phyloP scores from a whole-genome alignment of 2,113 vertebrate genomes.

The Leucoraja erinaceus region DNA sequence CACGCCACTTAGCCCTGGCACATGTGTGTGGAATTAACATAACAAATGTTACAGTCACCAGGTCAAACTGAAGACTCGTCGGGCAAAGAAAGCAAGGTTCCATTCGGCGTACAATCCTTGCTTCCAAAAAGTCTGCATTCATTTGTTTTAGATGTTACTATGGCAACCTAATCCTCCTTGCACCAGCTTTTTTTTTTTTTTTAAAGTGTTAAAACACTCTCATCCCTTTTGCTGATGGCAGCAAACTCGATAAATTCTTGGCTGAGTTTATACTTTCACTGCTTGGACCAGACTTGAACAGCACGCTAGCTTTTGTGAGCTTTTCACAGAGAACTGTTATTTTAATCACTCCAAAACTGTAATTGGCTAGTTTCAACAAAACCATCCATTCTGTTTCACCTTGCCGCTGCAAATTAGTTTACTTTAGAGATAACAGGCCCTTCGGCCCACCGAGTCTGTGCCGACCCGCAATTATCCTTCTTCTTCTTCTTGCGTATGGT shows the following conservation, averaged over 20 bases:
- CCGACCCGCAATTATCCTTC: too few species aligned
- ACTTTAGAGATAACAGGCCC: too few species aligned
- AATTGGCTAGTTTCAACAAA: background rate
- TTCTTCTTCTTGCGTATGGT: too few species aligned
- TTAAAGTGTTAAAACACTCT: background rate
- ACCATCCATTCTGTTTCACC: background rate
- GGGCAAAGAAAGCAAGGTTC: background rate
- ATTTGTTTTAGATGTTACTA: background rate
- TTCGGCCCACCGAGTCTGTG: too few species aligned
- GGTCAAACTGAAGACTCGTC: background rate
- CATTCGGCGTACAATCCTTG: background rate
- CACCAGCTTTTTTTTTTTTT: background rate
- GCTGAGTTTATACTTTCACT: background rate
- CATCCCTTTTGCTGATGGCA: background rate
- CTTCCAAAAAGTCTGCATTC: conserved; percentile 26
- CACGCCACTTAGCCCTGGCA: too few species aligned
- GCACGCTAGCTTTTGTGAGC: background rate
- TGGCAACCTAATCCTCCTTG: background rate
- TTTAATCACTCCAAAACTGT: background rate
- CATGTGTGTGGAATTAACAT: background rate
- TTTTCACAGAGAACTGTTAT: conserved; percentile 8
- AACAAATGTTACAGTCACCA: background rate
- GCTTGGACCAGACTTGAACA: background rate
- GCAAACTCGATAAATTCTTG: background rate
- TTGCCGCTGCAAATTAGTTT: too few species aligned